Base-by-base conservation (phyloP, 2,888 invertebrate genomes). In the Dolomedes plantarius region DNA sequence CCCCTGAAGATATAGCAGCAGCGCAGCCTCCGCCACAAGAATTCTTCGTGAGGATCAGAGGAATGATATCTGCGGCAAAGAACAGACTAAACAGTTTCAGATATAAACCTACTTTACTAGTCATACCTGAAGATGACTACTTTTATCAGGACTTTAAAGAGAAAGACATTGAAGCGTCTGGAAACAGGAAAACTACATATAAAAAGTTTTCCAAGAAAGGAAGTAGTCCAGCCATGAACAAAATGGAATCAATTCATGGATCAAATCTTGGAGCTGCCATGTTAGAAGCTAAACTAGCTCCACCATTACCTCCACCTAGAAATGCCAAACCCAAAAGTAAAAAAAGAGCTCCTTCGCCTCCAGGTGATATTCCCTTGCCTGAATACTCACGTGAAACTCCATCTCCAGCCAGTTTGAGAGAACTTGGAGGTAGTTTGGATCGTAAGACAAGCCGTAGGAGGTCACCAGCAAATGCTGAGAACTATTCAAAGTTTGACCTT, bases 91-190 rank as follows among this genome's bases (percentile, higher is more conserved):
- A 85, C 27, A 87, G 72, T 29, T 88, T 88, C 73, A 80, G 88
- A 29, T 88, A 83, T 72, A 69, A 41, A 41, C 88, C 88, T 28
- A 88, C 88, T 0, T 46, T 88, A 0, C 76, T 88, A 23, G 88
- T 86, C 13, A 88, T 88, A 32, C 88, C 88, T 11, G 88, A 88
- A 73, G 88, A 88, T 19, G 88, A 88, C 50, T 88, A 88, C 23
- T 88, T 87, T 31, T 86, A 86, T 50, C 86, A 76, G 19, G 88
- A 85, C 50, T 86, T 79, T 32, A 86, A 86, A 41, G 86, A 86
- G 36, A 56, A 64, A 29, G 86, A 86, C 32, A 73, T 83, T 31
- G 86, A 86, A 27, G 74, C 13, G 1, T 29, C 71, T 6, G 29
- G 56, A 5, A 74, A 67, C 11, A 68, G 80, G n/a, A 86, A 74